A percentile compares a stretch with the other conserved stretches of the same genome.
These are phyloP conservation scores for Micrasema longulum DNA, from an alignment of 1,140 invertebrate genomes.

Conservation along the genomic window DNA sequence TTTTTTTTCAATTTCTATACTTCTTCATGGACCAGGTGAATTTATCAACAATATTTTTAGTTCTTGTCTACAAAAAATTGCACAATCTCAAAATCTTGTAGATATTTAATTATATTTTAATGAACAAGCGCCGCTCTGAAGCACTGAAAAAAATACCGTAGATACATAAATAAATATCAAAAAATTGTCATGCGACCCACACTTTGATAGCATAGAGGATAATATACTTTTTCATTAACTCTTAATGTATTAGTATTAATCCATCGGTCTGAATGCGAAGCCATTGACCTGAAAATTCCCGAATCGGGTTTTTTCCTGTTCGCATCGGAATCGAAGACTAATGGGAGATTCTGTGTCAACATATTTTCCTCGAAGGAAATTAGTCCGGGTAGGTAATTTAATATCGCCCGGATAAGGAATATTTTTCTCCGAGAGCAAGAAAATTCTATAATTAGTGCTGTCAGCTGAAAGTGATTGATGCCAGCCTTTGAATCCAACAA, in stretches of 20 bases:
- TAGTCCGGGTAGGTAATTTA: conserved; percentile 14
- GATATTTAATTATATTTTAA: no score
- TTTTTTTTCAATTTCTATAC: no score
- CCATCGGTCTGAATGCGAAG: not conserved
- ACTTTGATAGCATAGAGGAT: no score
- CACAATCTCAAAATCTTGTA: no score
- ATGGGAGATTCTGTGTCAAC: conserved; percentile 26
- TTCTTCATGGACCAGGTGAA: no score
- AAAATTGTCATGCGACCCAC: no score
- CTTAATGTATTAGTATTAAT: not conserved
- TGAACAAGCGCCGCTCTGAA: no score
- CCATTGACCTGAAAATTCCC: not conserved
- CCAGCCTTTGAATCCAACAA: conserved; percentile 17
- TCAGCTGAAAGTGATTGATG: conserved; percentile 38
- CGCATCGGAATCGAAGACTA: not conserved
- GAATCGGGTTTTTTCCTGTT: not conserved
- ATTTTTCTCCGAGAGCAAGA: conserved; percentile 21
- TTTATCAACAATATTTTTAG: no score
- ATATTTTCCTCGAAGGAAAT: conserved; percentile 14
- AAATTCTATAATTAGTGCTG: conserved; percentile 35
- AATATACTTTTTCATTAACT: not conserved
- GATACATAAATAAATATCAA: no score
- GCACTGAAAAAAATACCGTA: no score
- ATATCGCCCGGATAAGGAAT: not conserved
- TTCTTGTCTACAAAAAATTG: no score